A percentile compares a stretch with the other conserved stretches of the same genome.
Conservation (phyloP, 2,113 vertebrate species). For the Notechis scutatus region DNA sequence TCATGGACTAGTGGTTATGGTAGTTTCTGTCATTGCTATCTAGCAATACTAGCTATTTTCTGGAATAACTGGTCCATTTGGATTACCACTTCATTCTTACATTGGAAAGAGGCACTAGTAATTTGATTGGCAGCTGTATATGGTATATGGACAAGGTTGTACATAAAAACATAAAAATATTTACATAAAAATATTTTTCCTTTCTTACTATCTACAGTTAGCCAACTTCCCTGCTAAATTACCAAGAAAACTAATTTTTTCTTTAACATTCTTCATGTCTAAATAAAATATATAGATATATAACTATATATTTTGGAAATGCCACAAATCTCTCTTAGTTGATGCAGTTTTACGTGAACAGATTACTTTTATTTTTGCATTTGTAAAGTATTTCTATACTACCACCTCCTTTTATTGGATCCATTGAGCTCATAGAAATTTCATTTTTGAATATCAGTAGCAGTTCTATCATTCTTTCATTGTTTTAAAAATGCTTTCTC, state of each 20-base stretch:
- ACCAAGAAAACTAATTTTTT: neutral
- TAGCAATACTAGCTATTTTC: neutral
- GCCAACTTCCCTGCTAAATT: neutral
- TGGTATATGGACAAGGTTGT: neutral
- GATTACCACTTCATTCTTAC: neutral
- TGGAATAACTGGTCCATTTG: neutral
- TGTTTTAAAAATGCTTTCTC: neutral
- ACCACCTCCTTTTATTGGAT: neutral
- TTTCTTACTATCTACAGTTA: neutral
- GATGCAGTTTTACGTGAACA: neutral
- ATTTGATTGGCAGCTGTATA: neutral
- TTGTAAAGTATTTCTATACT: neutral
- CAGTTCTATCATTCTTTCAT: neutral
- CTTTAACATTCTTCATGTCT: neutral
- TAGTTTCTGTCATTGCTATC: neutral
- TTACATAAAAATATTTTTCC: neutral
- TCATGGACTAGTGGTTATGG: neutral
- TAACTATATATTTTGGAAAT: neutral
- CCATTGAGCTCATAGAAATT: neutral
- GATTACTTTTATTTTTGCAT: neutral
- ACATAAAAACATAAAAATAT: neutral
- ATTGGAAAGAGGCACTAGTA: neutral
- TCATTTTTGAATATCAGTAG: neutral
- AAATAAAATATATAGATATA: neutral
- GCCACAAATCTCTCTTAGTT: neutral